These are phyloP conservation scores for Pachymerium ferrugineum DNA, from an alignment of 2,888 invertebrate species.

Conservation along the genomic window DNA sequence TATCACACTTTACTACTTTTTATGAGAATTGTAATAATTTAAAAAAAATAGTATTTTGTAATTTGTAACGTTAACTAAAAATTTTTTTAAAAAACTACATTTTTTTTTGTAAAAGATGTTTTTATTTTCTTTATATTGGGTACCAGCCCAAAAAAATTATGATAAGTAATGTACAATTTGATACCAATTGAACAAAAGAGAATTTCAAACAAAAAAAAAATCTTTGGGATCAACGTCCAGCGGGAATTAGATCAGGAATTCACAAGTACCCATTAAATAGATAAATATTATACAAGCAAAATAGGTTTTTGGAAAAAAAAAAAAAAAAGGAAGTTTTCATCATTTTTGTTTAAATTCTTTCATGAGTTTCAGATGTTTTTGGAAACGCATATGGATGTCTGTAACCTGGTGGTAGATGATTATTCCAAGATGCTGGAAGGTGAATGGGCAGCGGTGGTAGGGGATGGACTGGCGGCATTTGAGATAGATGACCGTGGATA, in stretches of 20 bases:
- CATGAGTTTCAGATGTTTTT: background rate
- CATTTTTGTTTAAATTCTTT: background rate
- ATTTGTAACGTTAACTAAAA: too few relatives aligned
- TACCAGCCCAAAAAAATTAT: too few relatives aligned
- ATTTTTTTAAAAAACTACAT: too few relatives aligned
- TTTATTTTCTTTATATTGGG: too few relatives aligned
- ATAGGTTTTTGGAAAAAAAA: background rate
- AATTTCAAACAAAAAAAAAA: background rate
- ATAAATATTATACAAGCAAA: background rate
- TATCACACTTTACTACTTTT: too few relatives aligned
- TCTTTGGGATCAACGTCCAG: slow-evolving; percentile 9
- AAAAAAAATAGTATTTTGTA: too few relatives aligned
- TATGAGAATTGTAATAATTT: too few relatives aligned
- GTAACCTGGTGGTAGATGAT: background rate
- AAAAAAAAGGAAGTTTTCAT: background rate
- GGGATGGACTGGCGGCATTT: background rate
- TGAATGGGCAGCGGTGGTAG: background rate
- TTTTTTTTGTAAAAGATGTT: too few relatives aligned
- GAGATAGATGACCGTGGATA: slow-evolving; percentile 9
- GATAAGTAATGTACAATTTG: too few relatives aligned
- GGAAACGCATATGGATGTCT: background rate
- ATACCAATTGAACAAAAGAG: too few relatives aligned
- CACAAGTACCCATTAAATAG: background rate
- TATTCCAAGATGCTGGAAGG: background rate
- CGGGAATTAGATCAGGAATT: background rate